These are phyloP conservation scores for Drosophila fuyamai DNA, from an alignment of 1,140 invertebrate genomes.

Conservation along the genomic window DNA sequence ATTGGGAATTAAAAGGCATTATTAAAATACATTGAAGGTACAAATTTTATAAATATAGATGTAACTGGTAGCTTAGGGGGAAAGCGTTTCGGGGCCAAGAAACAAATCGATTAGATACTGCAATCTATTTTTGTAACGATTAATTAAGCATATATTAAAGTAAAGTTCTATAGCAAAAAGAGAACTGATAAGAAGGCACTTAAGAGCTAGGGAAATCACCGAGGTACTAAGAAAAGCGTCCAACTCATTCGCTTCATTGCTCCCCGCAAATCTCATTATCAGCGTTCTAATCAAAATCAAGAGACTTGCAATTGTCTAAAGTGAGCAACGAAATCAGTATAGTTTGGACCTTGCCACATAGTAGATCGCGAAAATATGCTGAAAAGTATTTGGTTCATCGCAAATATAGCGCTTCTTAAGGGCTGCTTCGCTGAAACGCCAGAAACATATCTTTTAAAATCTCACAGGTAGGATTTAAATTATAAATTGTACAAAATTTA, in stretches of 20 bases:
- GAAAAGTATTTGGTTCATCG: slow-evolving; percentile 3
- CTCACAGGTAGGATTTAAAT: slow-evolving; percentile 3
- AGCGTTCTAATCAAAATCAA: slow-evolving; percentile 31
- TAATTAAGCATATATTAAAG: slow-evolving; percentile 1
- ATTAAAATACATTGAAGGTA: no score
- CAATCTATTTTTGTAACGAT: background rate
- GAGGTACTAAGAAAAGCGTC: background rate
- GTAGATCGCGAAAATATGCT: slow-evolving; percentile 27
- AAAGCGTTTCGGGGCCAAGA: background rate
- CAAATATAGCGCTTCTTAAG: slow-evolving; percentile 3
- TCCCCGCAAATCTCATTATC: slow-evolving; percentile 23
- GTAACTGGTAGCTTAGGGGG: no score
- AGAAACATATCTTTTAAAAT: slow-evolving; percentile 23
- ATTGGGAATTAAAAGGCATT: background rate
- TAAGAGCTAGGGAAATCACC: slow-evolving; percentile 17
- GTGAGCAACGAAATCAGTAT: slow-evolving; percentile 23
- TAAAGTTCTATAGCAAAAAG: slow-evolving; percentile 3
- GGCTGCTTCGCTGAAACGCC: slow-evolving; percentile 3
- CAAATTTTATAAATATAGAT: no score
- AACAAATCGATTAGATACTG: slow-evolving; percentile 1
- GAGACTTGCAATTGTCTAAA: background rate
- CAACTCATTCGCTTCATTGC: no score
- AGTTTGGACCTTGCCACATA: background rate
- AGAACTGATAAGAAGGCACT: slow-evolving; percentile 12
- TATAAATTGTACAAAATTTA: background rate